Evolutionary conservation across 2,888 invertebrate genomes (phyloP), one percentile per base, ranked within the genome.

Genomic region (Coleophora deauratella): DNA sequence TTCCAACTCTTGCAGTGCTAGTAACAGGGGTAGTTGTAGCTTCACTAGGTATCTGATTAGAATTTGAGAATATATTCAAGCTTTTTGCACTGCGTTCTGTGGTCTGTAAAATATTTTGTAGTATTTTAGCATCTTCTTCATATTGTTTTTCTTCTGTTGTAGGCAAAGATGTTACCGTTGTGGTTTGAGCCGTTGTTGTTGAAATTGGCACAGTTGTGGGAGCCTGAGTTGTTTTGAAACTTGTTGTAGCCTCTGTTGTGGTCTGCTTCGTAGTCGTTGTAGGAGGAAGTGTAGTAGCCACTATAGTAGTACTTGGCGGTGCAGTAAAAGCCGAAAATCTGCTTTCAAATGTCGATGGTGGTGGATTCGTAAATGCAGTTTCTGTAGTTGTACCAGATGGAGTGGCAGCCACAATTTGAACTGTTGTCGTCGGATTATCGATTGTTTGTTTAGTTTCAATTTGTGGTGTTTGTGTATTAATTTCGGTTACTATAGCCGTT

Each of bases 11-110:
- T 21, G 21, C 6, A 4, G 21, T 21, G 3, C 3, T 6, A 21
- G 6, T 21, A 4, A 21, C 21, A 34, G 55, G 49, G 32, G 59
- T 57, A 7, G 63, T 61, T 4, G 52, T 28, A 40, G 54, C 57
- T 36, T 47, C 49, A 43, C 7, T 54, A 33, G 57, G 38, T 39
- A 42, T 40, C 31, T 49, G 48, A 53, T 66, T 66, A 9, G 52
- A 46, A 38, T 57, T 64, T 40, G 56, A 54, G 46, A 66, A 59
- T 30, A 62, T 50, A 33, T 69, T 77, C 44, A 82, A 64, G 44
- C 69, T 75, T 60, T 79, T 78, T 14, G 84, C 78, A 59, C 72
- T 78, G 39, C 84, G 77, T 42, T 72, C 75, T 9, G 68, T 68
- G 49, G 75, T 64, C 63, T 64, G 57, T 49, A 76, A 47, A 46